Base-by-base conservation (phyloP, 2,888 invertebrate genomes). In the Chalcis sispes region DNA sequence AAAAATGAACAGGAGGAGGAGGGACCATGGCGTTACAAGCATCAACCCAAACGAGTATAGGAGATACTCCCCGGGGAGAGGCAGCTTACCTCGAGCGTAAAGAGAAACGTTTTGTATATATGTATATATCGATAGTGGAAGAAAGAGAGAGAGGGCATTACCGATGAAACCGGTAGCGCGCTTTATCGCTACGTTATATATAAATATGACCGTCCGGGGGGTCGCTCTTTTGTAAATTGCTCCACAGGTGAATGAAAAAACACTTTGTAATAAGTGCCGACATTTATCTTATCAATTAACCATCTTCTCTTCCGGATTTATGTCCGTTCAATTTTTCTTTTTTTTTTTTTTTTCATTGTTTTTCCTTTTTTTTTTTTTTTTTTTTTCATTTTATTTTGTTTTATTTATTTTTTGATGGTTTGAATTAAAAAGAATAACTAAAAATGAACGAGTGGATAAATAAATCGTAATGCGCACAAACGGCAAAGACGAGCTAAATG, bases 181-280 rank as follows among this genome's bases (percentile, higher is more conserved):
- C 46, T 15, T 7, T 36, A 36, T 4, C 46, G 10, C 46, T 5
- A 46, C 13, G 46, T 2, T 13, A 13, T 50, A 15, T 27, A 72
- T 71, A 71, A 71, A 71, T 71, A 71, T 36, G 54, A 8, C 40
- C 42, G 48, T n/a, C 64, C 59, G 58, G 48, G 71, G 50, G 54
- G 20, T 23, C 20, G 25, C 3, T 18, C 15, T n/a, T 23, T 58
- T 58, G 32, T 69, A 69, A 69, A 69, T 69, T 58, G 42, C 48
- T n/a, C n/a, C 3, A 48, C 48, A 18, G n/a, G 48, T 7, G 48
- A 29, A 29, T 36, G 29, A 56, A 23, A 15, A 32, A 61, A 25
- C 15, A 15, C 23, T 50, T 50, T 50, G 50, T 50, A 50, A 61
- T 23, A 40, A 1, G 23, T 25, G 13, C 50, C 13, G 5, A 46